Percentiles rank a stretch among this genome's conserved stretches.
These are phyloP conservation scores for Amiota mariae DNA, from an alignment of 2,888 invertebrate species.

Conservation along the genomic window DNA sequence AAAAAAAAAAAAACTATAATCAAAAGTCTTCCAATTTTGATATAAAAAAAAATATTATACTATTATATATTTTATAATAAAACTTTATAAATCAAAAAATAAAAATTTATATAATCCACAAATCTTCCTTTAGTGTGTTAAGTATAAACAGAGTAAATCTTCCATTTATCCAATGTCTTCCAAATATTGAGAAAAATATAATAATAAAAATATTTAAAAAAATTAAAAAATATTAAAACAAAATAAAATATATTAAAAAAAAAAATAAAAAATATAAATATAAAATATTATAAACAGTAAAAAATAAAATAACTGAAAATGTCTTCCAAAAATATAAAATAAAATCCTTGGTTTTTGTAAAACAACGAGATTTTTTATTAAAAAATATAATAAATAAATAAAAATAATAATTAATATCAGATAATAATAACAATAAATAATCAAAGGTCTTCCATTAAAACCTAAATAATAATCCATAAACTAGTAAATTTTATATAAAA, in stretches of 20 bases:
- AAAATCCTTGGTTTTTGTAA: slow-evolving; percentile 42
- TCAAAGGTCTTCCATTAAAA: slow-evolving; percentile 6
- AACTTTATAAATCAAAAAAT: slow-evolving; percentile 25
- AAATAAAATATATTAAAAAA: too few relatives aligned
- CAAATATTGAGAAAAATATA: too few relatives aligned
- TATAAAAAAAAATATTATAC: background rate
- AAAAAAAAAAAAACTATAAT: slow-evolving; percentile 24
- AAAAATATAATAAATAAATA: background rate
- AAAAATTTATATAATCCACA: background rate
- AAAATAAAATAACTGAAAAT: too few relatives aligned
- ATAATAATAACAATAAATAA: slow-evolving; percentile 8
- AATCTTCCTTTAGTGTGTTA: too few relatives aligned
- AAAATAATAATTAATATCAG: background rate
- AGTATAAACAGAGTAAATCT: too few relatives aligned
- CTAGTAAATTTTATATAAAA: background rate
- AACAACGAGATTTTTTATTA: slow-evolving; percentile 6
- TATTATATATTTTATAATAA: slow-evolving; percentile 16
- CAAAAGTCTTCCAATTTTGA: slow-evolving; percentile 43
- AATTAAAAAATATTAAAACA: too few relatives aligned
- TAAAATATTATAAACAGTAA: too few relatives aligned
- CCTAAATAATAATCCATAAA: slow-evolving; percentile 31
- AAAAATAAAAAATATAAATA: too few relatives aligned
- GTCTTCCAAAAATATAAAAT: background rate
- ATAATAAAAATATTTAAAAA: too few relatives aligned
- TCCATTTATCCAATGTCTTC: too few relatives aligned